phyloP scores from a whole-genome alignment of 2,888 invertebrate species.

The Gortyna flavago region DNA sequence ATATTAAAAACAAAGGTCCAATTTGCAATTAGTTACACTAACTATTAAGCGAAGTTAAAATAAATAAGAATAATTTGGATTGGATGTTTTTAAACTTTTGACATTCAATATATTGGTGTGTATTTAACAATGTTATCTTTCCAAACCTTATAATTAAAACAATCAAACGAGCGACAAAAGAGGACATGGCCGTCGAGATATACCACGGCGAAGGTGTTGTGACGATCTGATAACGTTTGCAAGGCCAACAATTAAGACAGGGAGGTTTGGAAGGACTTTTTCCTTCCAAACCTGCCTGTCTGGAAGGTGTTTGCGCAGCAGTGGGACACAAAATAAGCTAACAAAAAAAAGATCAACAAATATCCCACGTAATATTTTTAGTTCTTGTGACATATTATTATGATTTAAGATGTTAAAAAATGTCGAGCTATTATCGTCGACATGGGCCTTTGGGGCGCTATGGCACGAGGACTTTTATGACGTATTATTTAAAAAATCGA shows the following conservation, averaged over 20 bases:
- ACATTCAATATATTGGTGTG: background rate
- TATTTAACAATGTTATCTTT: background rate
- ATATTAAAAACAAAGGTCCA: constrained; percentile 8
- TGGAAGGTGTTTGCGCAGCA: too few species aligned
- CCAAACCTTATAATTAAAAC: background rate
- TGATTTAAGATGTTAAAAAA: background rate
- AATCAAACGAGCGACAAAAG: background rate
- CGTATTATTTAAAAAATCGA: too few species aligned
- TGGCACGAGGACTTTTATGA: too few species aligned
- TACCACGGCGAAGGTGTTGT: too few species aligned
- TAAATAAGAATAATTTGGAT: background rate
- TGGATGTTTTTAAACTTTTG: background rate
- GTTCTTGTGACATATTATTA: background rate
- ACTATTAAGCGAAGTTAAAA: background rate
- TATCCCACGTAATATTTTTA: background rate
- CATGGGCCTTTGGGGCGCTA: too few species aligned
- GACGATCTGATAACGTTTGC: background rate
- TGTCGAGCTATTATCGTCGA: background rate
- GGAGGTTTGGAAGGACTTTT: background rate
- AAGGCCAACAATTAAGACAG: background rate
- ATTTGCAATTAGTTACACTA: constrained; percentile 32
- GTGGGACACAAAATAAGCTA: too few species aligned
- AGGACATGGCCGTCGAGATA: background rate
- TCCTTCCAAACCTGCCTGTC: too few species aligned
- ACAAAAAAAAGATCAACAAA: background rate